phyloP scores from a whole-genome alignment of 2,113 vertebrate genomes.

The Propithecus coquereli region DNA sequence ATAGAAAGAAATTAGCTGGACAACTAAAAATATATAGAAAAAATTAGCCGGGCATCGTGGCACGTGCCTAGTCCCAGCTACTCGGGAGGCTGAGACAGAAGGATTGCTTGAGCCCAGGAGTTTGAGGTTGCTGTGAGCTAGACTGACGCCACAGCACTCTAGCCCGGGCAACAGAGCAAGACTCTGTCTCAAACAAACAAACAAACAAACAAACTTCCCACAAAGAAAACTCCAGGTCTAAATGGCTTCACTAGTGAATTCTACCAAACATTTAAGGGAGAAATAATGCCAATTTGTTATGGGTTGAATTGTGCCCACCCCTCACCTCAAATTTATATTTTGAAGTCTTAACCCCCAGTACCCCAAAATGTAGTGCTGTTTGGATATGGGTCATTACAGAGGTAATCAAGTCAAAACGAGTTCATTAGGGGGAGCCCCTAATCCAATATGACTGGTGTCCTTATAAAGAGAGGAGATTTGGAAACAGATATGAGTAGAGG shows the following conservation, averaged over 20 bases:
- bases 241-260: constrained; percentile 11
- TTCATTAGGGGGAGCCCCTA: neutral
- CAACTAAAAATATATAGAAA: no score
- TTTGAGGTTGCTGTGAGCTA: no score
- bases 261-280: neutral
- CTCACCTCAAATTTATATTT: neutral
- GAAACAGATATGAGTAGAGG: neutral
- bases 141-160: no score
- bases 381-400: neutral
- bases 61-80: no score
- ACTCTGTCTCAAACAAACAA: neutral
- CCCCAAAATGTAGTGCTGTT: neutral
- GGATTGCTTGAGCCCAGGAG: no score
- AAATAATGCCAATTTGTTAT: neutral
- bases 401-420: neutral
- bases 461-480: neutral
- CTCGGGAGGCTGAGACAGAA: no score
- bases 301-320: neutral
- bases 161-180: no score
- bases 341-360: neutral
- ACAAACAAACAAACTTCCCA: constrained; percentile 26
- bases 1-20: no score
- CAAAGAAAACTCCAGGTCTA: constrained; percentile 3
- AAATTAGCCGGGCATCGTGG: no score
- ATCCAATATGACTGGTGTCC: neutral